Percentiles rank a stretch among this genome's conserved stretches.
Evolutionary conservation across 1,140 invertebrate genomes (phyloP).

Genomic region (Acromyrmex heyeri): DNA sequence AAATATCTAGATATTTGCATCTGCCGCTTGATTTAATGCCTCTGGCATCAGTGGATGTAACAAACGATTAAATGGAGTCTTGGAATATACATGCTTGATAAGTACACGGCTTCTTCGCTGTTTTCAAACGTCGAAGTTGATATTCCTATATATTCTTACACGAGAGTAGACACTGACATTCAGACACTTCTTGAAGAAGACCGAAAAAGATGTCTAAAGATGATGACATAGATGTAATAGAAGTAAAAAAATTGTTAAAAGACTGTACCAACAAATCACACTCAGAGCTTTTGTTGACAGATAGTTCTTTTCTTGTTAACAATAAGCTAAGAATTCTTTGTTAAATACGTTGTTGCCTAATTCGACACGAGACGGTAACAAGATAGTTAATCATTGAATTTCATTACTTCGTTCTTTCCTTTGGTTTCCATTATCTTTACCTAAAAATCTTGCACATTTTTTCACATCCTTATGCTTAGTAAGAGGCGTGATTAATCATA

Average conservation of each 20-base stretch:
- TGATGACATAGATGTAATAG: neutral
- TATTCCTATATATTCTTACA: neutral
- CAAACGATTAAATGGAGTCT: neutral
- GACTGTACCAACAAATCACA: neutral
- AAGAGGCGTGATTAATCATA: constrained; percentile 82
- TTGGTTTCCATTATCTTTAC: neutral
- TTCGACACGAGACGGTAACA: neutral
- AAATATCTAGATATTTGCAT: constrained; percentile 8
- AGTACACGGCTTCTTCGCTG: neutral
- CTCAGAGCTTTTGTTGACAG: neutral
- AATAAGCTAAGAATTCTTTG: neutral
- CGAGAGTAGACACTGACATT: neutral
- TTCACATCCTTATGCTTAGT: neutral
- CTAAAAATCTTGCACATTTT: neutral
- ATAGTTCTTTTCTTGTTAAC: neutral
- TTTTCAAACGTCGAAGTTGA: neutral
- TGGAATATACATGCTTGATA: neutral
- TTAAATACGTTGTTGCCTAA: neutral
- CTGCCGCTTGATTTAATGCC: neutral
- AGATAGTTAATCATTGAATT: neutral
- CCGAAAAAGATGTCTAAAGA: neutral
- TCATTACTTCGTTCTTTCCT: neutral
- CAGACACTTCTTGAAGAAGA: neutral
- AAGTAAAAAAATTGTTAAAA: neutral
- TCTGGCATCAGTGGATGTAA: neutral